Base-by-base conservation (phyloP, 1,140 invertebrate species). In the Psilanteris sp. region DNA sequence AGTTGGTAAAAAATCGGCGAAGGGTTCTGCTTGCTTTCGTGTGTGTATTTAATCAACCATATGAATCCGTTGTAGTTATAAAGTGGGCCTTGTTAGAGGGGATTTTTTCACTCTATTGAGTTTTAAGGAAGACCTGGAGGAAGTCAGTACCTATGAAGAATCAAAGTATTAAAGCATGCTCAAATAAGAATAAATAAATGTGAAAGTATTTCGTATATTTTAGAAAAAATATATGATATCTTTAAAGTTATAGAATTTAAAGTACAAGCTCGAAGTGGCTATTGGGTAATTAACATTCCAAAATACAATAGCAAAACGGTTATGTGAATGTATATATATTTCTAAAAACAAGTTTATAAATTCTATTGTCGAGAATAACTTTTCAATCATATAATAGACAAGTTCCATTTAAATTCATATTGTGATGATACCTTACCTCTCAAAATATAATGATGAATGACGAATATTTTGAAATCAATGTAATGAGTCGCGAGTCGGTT, bases 41-140 rank as follows among this genome's bases (percentile, higher is more conserved):
- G 52, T 59, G 20, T 18, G 44, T 32, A 36, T 59, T 70, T 59
- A 70, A 70, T 70, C 54, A 59, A 59, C 66, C 44, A 43, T 18
- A 59, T 15, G 20, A 41, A 26, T 41, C 66, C 8, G 44, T 43
- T 52, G 66, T 34, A 50, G 41, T 26, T 59, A 46, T 26, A 36
- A 50, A 31, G 18, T 18, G 52, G 52, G 34, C 13, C 50, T 43
- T 27, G 10, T 50, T 41, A 24, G 24, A 13, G 15, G 34, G 20
- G 54, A 70, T 27, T 59, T 70, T 59, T 43, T 43, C 66, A 59
- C 66, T 20, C 52, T 50, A 43, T 50, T 41, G 54, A 1, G 18
- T 44, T 59, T 55, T 32, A 39, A 13, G 15, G 36, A 44, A 36
- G 52, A 13, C 13, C 27, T 1, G 7, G 5, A 20, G 5, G 5